phyloP scores from a whole-genome alignment of 2,113 vertebrate genomes.

The Zapornia atra region DNA sequence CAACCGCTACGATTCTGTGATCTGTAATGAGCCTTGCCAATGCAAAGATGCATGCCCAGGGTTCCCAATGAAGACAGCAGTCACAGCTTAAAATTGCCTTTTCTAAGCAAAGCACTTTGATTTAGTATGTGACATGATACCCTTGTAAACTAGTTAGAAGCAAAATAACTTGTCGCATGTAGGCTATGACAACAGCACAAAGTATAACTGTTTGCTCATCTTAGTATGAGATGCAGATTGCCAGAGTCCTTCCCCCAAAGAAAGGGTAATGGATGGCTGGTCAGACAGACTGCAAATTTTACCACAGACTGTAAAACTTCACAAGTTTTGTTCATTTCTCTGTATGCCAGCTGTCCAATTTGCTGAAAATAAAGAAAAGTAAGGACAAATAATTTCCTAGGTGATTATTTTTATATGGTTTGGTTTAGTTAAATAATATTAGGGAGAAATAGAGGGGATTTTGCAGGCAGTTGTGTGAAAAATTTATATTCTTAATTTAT shows the following conservation, averaged over 20 bases:
- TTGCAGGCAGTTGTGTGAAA: neutral
- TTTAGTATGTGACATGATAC: neutral
- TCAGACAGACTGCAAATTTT: neutral
- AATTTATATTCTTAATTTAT: neutral
- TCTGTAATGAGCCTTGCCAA: neutral
- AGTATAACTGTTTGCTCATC: neutral
- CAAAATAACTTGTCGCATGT: neutral
- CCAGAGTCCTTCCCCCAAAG: neutral
- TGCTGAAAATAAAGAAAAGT: neutral
- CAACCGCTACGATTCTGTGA: too few species aligned
- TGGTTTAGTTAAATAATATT: neutral
- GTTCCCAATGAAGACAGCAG: accelerated
- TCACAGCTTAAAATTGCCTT: neutral
- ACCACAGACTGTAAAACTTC: neutral
- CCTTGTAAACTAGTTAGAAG: neutral
- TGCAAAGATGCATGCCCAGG: neutral
- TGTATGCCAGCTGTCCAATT: neutral
- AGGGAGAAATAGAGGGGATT: neutral
- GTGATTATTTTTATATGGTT: neutral
- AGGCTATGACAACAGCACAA: neutral
- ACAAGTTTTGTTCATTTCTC: neutral
- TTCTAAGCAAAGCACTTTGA: neutral
- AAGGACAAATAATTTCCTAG: neutral
- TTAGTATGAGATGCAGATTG: neutral
- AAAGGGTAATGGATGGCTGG: neutral